Conservation (phyloP, 1,140 invertebrate species). For the Prorops nasuta region DNA sequence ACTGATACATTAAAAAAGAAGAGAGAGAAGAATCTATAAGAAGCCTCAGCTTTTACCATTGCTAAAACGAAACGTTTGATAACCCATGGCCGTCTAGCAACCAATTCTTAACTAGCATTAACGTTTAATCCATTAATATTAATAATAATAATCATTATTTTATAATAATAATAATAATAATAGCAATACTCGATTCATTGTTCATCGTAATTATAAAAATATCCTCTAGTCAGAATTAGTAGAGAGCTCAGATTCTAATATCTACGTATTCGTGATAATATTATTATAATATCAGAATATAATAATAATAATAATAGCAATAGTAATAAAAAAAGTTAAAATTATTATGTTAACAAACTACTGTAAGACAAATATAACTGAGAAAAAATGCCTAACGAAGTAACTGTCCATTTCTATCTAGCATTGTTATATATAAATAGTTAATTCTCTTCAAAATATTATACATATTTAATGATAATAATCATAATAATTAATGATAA, state of each 20-base stretch:
- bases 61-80: slow-evolving; percentile 36
- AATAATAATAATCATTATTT: slow-evolving; percentile 46
- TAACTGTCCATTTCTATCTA: slow-evolving; percentile 41
- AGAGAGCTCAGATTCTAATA: slow-evolving; percentile 47
- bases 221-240: slow-evolving; percentile 50
- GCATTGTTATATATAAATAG: slow-evolving; percentile 20
- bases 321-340: slow-evolving; percentile 23
- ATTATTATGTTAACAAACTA: slow-evolving; percentile 21
- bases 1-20: slow-evolving; percentile 49
- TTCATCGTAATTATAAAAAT: slow-evolving; percentile 52
- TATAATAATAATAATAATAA: slow-evolving; percentile 25
- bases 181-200: slow-evolving; percentile 51
- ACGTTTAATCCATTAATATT: slow-evolving; percentile 37
- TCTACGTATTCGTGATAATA: slow-evolving; percentile 21
- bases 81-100: slow-evolving; percentile 39
- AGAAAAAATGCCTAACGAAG: slow-evolving; percentile 45
- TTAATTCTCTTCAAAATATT: slow-evolving; percentile 16
- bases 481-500: too few species aligned
- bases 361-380: slow-evolving; percentile 22
- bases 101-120: slow-evolving; percentile 35
- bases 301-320: slow-evolving; percentile 21
- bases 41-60: slow-evolving; percentile 45
- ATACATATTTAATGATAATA: too few species aligned
- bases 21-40: slow-evolving; percentile 44
- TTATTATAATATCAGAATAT: slow-evolving; percentile 33